These are phyloP conservation scores for Phalacrocorax pelagicus DNA, from an alignment of 2,113 vertebrate genomes.

Conservation along the genomic window DNA sequence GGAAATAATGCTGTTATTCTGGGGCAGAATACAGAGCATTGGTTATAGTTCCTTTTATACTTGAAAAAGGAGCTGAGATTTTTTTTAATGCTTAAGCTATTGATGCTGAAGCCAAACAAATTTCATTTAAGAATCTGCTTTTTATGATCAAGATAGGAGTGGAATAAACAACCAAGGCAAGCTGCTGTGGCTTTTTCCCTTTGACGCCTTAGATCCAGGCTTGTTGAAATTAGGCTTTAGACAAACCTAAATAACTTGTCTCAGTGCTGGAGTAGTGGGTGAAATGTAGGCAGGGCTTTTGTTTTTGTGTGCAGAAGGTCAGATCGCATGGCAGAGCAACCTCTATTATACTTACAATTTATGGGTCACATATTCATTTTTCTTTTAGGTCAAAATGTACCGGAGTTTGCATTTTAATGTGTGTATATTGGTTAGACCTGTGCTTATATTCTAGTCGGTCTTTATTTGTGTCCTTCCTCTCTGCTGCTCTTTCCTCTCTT, in stretches of 20 bases:
- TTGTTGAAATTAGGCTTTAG: neutral
- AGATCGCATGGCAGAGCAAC: rapidly evolving
- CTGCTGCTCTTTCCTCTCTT: neutral
- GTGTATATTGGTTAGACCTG: neutral
- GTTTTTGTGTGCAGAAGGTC: neutral
- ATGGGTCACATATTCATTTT: neutral
- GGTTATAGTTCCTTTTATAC: neutral
- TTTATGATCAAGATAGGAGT: rapidly evolving
- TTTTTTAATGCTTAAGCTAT: neutral
- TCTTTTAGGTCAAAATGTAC: too few relatives aligned
- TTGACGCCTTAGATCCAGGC: too few relatives aligned
- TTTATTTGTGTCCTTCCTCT: neutral
- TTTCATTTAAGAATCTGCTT: neutral
- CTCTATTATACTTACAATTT: rapidly evolving
- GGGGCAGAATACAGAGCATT: neutral
- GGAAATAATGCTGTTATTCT: neutral
- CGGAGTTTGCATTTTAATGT: neutral
- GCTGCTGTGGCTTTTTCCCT: neutral
- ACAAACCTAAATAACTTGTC: neutral
- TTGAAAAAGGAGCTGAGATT: neutral
- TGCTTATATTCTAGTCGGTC: neutral
- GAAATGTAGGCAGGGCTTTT: too few relatives aligned
- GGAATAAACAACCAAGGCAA: neutral
- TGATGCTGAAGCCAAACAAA: neutral
- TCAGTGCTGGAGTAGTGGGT: neutral